A percentile compares a stretch with the other conserved stretches of the same genome.
Conservation (phyloP, 1,140 invertebrate species). For the Philaenus spumarius region DNA sequence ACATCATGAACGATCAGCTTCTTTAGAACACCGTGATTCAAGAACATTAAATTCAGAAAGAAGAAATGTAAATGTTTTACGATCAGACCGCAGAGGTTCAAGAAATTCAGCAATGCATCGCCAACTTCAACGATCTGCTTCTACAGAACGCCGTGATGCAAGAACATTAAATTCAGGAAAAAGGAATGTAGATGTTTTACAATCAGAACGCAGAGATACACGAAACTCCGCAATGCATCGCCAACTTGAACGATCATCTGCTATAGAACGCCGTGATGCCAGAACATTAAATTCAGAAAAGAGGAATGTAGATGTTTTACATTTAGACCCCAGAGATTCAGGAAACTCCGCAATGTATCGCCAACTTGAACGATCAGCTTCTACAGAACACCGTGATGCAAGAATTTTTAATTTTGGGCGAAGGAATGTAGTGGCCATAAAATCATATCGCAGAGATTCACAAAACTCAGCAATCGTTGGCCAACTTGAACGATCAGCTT, state of each 20-base stretch:
- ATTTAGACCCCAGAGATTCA: background rate
- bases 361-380: background rate
- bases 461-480: background rate
- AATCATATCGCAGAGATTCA: background rate
- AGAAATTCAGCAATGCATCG: background rate
- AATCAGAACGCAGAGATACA: background rate
- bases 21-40: background rate
- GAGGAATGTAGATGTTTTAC: background rate
- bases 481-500: background rate
- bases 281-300: background rate
- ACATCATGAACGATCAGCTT: background rate
- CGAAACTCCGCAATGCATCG: background rate
- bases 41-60: background rate
- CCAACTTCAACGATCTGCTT: background rate
- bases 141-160: background rate
- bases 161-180: background rate
- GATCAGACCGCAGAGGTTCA: background rate
- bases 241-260: background rate
- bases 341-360: background rate
- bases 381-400: background rate
- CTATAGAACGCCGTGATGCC: conserved; percentile 3
- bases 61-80: background rate
- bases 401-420: background rate
- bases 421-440: background rate
- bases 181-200: background rate